phyloP scores from a whole-genome alignment of 1,140 invertebrate genomes.

The Chionoecetes opilio region DNA sequence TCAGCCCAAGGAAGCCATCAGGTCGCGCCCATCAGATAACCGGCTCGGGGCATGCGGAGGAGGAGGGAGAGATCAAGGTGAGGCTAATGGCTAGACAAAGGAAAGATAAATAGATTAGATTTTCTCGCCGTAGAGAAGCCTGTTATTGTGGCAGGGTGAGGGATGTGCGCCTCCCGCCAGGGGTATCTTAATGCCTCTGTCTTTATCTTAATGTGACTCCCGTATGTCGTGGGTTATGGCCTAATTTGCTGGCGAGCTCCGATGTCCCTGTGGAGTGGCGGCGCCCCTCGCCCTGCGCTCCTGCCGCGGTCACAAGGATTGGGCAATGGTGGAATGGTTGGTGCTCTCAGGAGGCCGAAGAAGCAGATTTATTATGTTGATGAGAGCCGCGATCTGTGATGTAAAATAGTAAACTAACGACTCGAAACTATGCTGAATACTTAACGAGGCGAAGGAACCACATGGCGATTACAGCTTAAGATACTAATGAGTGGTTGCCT shows the following conservation, averaged over 20 bases:
- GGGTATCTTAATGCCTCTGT: conserved; percentile 51
- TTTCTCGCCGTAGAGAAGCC: conserved; percentile 58
- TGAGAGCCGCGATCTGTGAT: background rate
- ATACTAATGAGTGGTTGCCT: background rate
- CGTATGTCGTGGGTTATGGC: conserved; percentile 41
- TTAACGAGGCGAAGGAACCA: background rate
- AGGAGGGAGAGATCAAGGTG: conserved; percentile 57
- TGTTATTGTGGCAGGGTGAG: conserved; percentile 66
- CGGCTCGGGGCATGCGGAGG: conserved; percentile 37
- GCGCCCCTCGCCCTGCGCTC: background rate
- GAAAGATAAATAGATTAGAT: conserved; percentile 72
- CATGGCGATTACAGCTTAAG: background rate
- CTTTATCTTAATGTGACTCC: conserved; percentile 68
- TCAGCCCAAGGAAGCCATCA: conserved; percentile 47
- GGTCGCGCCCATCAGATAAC: conserved; percentile 63
- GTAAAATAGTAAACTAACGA: background rate
- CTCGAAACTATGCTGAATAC: background rate
- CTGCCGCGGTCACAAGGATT: background rate
- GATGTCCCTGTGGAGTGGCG: conserved; percentile 6
- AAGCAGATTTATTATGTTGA: background rate
- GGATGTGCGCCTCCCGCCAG: conserved; percentile 38
- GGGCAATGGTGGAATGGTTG: background rate
- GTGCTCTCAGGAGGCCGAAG: background rate
- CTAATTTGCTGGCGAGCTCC: conserved; percentile 41
- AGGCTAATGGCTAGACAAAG: conserved; percentile 62